A percentile compares a stretch with the other conserved stretches of the same genome.
Conservation (phyloP, 2,888 invertebrate genomes). For the Tetramorium bicarinatum region DNA sequence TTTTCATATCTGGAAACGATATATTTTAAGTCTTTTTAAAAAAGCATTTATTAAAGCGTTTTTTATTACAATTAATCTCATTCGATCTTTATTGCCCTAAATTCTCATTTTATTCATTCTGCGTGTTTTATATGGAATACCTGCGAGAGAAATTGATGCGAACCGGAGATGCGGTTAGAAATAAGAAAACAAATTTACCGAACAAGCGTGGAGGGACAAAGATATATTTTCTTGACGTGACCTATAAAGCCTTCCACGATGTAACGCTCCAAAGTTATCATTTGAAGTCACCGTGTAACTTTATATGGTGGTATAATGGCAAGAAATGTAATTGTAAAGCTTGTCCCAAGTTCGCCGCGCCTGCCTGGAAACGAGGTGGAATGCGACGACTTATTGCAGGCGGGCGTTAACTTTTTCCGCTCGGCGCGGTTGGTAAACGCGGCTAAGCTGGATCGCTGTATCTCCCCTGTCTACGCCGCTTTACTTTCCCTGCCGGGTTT, state of each 20-base stretch:
- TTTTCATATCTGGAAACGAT: background rate
- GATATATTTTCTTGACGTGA: slow-evolving; percentile 19
- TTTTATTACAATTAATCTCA: background rate
- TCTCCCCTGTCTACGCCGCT: slow-evolving; percentile 41
- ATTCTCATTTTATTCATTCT: background rate
- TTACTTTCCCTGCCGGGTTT: slow-evolving; percentile 55
- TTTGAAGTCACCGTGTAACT: background rate
- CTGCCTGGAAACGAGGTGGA: slow-evolving; percentile 17
- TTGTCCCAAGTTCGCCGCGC: background rate
- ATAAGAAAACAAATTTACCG: slow-evolving; percentile 1
- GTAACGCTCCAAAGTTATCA: slow-evolving; percentile 2
- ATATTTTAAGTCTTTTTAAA: background rate
- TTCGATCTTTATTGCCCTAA: background rate
- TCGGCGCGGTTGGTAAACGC: slow-evolving; percentile 54
- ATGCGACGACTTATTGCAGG: slow-evolving; percentile 48
- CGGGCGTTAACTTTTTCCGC: slow-evolving; percentile 50
- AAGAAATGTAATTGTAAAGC: slow-evolving; percentile 22
- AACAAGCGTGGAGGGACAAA: background rate
- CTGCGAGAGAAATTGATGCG: background rate
- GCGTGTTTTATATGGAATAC: background rate
- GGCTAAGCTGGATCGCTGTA: slow-evolving; percentile 14
- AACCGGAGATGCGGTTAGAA: background rate
- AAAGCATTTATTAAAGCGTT: background rate
- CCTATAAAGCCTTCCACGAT: background rate
- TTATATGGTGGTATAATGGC: slow-evolving; percentile 15